A percentile compares a stretch with the other conserved stretches of the same genome.
phyloP scores from a whole-genome alignment of 2,113 vertebrate genomes.

The Illadopsis cleaveri region DNA sequence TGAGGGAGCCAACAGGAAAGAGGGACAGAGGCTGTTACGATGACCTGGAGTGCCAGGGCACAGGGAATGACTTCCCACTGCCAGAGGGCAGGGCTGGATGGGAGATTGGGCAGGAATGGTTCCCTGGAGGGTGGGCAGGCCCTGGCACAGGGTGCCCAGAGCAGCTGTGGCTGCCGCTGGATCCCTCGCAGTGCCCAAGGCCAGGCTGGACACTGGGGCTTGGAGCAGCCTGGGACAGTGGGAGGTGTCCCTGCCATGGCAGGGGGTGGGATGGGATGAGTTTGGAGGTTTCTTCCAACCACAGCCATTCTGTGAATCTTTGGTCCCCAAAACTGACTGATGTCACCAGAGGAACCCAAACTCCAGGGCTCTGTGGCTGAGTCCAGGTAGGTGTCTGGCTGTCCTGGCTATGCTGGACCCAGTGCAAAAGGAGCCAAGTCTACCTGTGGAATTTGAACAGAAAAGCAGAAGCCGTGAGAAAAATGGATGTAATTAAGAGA shows the following conservation, averaged over 20 bases:
- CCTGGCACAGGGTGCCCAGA: not conserved
- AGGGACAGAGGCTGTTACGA: accelerated
- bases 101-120: not conserved
- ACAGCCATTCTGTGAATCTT: not conserved
- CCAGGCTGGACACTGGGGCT: not conserved
- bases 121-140: not conserved
- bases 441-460: accelerated
- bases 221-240: not conserved
- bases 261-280: accelerated
- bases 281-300: accelerated
- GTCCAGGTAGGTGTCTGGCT: not conserved
- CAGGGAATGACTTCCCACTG: not conserved
- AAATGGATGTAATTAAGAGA: not conserved
- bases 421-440: not conserved
- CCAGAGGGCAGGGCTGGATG: not conserved
- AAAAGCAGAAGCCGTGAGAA: not conserved
- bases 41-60: accelerated
- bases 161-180: not conserved
- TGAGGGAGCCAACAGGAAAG: not conserved
- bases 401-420: not conserved
- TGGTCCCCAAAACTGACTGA: no score
- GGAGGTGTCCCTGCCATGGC: not conserved
- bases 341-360: not conserved
- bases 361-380: not conserved
- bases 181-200: not conserved